Conservation (phyloP, 2,797 vertebrate species). For the Natrix natrix region DNA sequence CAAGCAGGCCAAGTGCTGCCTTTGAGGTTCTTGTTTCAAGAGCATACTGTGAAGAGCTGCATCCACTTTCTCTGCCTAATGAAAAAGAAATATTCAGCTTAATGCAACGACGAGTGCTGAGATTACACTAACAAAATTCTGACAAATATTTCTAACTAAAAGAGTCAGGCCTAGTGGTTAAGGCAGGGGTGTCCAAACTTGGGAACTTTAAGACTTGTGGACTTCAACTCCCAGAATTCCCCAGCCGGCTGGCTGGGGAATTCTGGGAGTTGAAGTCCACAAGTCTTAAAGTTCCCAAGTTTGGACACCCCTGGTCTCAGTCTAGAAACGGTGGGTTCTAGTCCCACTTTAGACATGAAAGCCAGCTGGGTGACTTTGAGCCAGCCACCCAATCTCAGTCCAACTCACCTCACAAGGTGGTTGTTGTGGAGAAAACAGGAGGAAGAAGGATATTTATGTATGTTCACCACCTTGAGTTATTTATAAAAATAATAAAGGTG, state of each 20-base stretch:
- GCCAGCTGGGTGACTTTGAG: neutral
- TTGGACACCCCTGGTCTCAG: neutral
- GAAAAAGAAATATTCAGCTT: neutral
- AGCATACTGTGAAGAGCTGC: constrained; percentile 94
- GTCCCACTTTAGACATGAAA: neutral
- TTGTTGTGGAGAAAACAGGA: neutral
- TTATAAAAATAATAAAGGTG: neutral
- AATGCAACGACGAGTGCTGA: neutral
- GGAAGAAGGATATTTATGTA: neutral
- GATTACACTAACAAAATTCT: neutral
- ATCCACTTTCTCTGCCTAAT: constrained; percentile 95
- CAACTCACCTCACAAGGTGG: neutral
- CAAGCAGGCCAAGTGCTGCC: constrained; percentile 94
- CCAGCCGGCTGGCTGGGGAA: too few species aligned
- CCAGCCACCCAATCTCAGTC: neutral
- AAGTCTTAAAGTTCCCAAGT: too few species aligned
- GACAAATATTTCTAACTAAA: neutral
- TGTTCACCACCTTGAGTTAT: neutral
- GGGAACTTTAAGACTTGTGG: too few species aligned
- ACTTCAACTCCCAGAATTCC: too few species aligned
- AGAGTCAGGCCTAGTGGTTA: neutral
- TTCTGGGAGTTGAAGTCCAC: too few species aligned
- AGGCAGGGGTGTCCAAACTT: too few species aligned
- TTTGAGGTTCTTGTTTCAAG: constrained; percentile 95
- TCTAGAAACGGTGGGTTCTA: neutral